These are phyloP conservation scores for Strigamia maritima DNA, from an alignment of 2,888 invertebrate genomes.

Conservation along the genomic window DNA sequence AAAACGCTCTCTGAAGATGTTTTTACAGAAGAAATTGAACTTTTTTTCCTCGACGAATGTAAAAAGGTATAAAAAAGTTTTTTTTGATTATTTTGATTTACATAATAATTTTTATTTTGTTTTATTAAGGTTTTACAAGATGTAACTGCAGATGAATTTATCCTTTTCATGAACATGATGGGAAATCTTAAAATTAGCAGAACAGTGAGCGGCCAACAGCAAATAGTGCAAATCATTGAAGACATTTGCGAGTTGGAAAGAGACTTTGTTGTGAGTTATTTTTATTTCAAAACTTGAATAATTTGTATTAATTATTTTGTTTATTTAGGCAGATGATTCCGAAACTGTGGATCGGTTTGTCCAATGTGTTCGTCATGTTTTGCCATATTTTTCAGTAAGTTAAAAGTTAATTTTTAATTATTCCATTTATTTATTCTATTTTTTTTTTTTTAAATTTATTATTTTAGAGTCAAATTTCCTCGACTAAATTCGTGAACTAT, in stretches of 20 bases:
- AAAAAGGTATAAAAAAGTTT: conserved; percentile 64
- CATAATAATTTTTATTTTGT: conserved; percentile 33
- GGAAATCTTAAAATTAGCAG: conserved; percentile 76
- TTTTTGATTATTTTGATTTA: not conserved
- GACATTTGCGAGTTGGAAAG: conserved; percentile 78
- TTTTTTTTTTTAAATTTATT: conserved; percentile 43
- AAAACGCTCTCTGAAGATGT: conserved; percentile 73
- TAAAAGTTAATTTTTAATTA: conserved; percentile 35
- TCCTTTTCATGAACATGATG: conserved; percentile 79
- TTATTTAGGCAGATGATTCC: conserved; percentile 51
- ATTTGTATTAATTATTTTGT: not conserved
- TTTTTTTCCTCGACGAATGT: conserved; percentile 74
- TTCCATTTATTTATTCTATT: conserved; percentile 40
- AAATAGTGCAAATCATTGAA: conserved; percentile 77
- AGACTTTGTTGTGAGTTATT: conserved; percentile 50
- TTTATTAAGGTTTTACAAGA: conserved; percentile 57
- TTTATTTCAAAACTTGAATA: not conserved
- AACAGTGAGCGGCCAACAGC: conserved; percentile 78
- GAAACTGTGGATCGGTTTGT: conserved; percentile 67
- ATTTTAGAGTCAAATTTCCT: conserved; percentile 77
- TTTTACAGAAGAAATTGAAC: conserved; percentile 79
- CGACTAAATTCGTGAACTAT: conserved; percentile 77
- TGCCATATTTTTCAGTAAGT: conserved; percentile 85
- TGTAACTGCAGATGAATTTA: conserved; percentile 87
- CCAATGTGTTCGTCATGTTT: conserved; percentile 78